Conservation (phyloP, 2,888 invertebrate genomes). For the Lutraria lutraria region DNA sequence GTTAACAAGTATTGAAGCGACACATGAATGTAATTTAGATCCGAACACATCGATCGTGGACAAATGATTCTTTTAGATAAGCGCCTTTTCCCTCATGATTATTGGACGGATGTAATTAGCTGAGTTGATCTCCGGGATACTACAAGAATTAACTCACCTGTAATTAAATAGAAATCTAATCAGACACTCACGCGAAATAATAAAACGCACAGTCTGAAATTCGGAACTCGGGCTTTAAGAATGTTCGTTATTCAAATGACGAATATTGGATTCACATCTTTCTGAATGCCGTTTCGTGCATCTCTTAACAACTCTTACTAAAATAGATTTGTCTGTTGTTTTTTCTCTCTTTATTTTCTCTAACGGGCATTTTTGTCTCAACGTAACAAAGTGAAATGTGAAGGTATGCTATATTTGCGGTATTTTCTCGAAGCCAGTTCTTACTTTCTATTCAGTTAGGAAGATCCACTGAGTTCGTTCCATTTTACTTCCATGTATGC, state of each 20-base stretch:
- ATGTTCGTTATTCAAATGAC: not conserved
- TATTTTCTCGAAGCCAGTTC: too few relatives aligned
- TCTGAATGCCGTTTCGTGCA: not conserved
- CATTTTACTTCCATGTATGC: too few relatives aligned
- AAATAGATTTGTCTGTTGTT: not conserved
- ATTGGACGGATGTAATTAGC: slow-evolving; percentile 16
- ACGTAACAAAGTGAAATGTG: too few relatives aligned
- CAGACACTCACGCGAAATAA: slow-evolving; percentile 4
- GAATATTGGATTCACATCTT: not conserved
- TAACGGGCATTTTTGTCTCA: not conserved
- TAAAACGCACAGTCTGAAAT: not conserved
- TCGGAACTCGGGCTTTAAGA: not conserved
- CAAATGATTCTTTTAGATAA: slow-evolving; percentile 1
- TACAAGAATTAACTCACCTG: not conserved
- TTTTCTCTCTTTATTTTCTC: not conserved
- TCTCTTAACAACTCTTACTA: not conserved
- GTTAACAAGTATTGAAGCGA: slow-evolving; percentile 1
- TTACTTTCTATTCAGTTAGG: too few relatives aligned
- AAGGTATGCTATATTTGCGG: too few relatives aligned
- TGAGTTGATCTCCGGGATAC: slow-evolving; percentile 15
- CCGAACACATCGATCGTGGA: not conserved
- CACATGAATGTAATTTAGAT: not conserved
- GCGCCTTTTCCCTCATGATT: slow-evolving; percentile 23
- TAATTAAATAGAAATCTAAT: slow-evolving; percentile 19
- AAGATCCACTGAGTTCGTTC: too few relatives aligned